phyloP scores from a whole-genome alignment of 64 coral and sea anemone genomes.

The Montipora cactus region DNA sequence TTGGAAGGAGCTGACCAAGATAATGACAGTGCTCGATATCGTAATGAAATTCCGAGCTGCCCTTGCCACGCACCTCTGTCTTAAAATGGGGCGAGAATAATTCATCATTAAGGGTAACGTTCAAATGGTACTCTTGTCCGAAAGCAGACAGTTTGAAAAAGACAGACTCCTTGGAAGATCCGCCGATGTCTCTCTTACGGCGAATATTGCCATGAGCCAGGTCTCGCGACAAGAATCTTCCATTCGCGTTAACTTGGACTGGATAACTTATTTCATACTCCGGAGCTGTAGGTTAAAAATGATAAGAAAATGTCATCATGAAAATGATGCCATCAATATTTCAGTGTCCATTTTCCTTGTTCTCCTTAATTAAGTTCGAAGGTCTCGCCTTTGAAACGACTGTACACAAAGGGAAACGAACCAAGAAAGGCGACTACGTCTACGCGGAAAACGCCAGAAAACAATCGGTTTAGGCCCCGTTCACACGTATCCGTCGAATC shows the following conservation, averaged over 20 bases:
- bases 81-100: conserved; percentile 53
- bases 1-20: conserved; percentile 42
- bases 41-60: conserved; percentile 34
- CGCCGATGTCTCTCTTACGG: not conserved
- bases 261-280: conserved; percentile 60
- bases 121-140: conserved; percentile 7
- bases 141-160: conserved; percentile 53
- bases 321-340: not conserved
- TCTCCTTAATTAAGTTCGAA: too few relatives aligned
- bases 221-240: conserved; percentile 59
- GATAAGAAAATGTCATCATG: not conserved
- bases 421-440: too few relatives aligned
- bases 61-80: conserved; percentile 44
- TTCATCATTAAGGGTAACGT: conserved; percentile 42
- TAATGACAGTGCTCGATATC: conserved; percentile 52
- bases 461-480: too few relatives aligned
- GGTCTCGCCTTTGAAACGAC: too few relatives aligned
- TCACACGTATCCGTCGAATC: too few relatives aligned
- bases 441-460: too few relatives aligned
- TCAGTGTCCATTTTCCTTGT: not conserved
- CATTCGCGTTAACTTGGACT: conserved; percentile 33
- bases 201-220: conserved; percentile 35
- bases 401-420: too few relatives aligned
- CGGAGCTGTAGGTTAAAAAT: conserved; percentile 23
- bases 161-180: not conserved